A percentile compares a stretch with the other conserved stretches of the same genome.
Conservation (phyloP, 2,888 invertebrate genomes). For the Cabera pusaria region DNA sequence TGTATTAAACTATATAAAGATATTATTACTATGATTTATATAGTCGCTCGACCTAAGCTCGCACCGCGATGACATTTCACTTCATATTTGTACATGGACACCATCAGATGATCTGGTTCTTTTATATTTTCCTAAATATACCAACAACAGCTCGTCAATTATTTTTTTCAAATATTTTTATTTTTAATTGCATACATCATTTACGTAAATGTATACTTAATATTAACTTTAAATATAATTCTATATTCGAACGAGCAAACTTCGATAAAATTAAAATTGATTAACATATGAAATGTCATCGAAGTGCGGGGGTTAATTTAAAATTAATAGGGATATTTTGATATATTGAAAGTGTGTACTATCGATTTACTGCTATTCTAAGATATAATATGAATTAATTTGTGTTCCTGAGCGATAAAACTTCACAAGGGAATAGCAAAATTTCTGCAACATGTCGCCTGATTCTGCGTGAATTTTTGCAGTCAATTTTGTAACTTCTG, state of each 20-base stretch:
- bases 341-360: constrained; percentile 79
- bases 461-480: too few relatives aligned
- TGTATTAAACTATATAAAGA: constrained; percentile 77
- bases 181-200: constrained; percentile 68
- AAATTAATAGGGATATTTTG: constrained; percentile 55
- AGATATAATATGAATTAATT: constrained; percentile 57
- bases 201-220: constrained; percentile 69
- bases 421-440: too few relatives aligned
- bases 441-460: too few relatives aligned
- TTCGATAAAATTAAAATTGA: constrained; percentile 82
- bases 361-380: constrained; percentile 77
- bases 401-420: too few relatives aligned
- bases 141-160: constrained; percentile 78
- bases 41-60: constrained; percentile 58
- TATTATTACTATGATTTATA: constrained; percentile 60
- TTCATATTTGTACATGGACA: constrained; percentile 86
- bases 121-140: constrained; percentile 82
- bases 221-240: constrained; percentile 76
- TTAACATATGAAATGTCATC: constrained; percentile 78
- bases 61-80: constrained; percentile 65
- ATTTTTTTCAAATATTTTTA: constrained; percentile 49
- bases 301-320: constrained; percentile 45
- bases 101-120: constrained; percentile 88
- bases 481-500: constrained; percentile 19
- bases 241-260: constrained; percentile 82